phyloP scores from a whole-genome alignment of 2,113 vertebrate genomes.

The Periophthalmodon schlosseri region DNA sequence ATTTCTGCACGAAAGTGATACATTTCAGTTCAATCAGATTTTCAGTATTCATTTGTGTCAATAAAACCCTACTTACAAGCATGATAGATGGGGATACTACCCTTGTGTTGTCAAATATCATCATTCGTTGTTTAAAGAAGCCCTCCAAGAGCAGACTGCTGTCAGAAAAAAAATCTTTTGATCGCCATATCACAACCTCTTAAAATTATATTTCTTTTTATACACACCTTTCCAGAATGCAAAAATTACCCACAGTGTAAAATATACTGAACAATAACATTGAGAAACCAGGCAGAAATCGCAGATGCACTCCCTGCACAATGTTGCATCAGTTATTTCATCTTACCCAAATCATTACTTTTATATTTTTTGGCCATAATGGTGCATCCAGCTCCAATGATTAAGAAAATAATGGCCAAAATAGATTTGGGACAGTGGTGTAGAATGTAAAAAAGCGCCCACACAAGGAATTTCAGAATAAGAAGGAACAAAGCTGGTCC shows the following conservation, averaged over 20 bases:
- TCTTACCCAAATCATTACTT: neutral
- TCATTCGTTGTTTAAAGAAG: neutral
- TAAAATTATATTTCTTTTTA: neutral
- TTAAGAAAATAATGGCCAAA: neutral
- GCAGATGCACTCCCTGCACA: neutral
- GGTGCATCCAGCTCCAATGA: slow-evolving; percentile 1
- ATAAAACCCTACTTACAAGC: neutral
- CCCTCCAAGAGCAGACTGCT: neutral
- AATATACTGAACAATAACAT: neutral
- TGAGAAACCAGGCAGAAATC: neutral
- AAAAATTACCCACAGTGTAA: neutral
- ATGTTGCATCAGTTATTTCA: neutral
- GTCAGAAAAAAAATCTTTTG: neutral
- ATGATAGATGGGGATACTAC: neutral
- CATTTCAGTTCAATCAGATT: neutral
- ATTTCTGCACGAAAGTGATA: too few species aligned
- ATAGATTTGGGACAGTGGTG: neutral
- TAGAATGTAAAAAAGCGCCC: neutral
- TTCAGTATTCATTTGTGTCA: neutral
- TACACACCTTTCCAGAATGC: neutral
- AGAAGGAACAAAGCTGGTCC: neutral
- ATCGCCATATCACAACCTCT: neutral
- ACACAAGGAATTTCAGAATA: neutral
- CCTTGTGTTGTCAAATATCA: neutral
- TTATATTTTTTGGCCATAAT: neutral